Base-by-base conservation (phyloP, 2,797 vertebrate genomes). In the Eospalax fontanierii region DNA sequence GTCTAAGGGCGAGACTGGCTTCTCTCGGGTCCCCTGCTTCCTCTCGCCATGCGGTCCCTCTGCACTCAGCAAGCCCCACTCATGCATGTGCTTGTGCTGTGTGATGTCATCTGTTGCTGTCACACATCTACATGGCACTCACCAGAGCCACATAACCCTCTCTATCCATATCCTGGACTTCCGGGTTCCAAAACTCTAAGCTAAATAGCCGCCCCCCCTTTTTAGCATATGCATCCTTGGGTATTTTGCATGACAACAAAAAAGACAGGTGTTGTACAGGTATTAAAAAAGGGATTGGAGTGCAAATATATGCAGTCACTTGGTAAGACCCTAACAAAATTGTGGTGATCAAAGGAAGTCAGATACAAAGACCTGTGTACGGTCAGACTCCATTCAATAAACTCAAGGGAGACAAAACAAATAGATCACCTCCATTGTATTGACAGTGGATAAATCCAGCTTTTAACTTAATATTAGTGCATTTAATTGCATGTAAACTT, bases 41-140 rank as follows among this genome's bases (percentile, higher is more conserved):
- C 54, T 54, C 7, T 11, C 28, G 0, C 40, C 16, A 38, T 1
- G 1, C 1, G 11, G 57, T 87, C 40, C 35, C 70, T 57, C 54
- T 35, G 59, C 3, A 59, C 54, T 22, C 54, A 61, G 5, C 84
- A 74, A 87, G 54, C 28, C 50, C 28, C 40, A 14, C 6, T 61
- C 85, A 16, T 11, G 1, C 1, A 2, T 57, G 30, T 40, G 15
- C 19, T 11, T 22, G 19, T 2, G 10, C 21, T 28, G 1, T 40
- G 7, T 12, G 18, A 50, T 12, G 8, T 9, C 21, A 22, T 2
- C 43, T 30, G 26, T 26, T 8, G 1, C 3, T 33, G n/a, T 7
- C 1, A 38, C 3, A 43, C 6, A 73, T 2, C 65, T 33, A 38
- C 33, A 33, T 6, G 22, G 26, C 43, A 16, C 30, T 68, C 16